Conservation (phyloP, 2,113 vertebrate species). For the Xiphophorus couchianus region DNA sequence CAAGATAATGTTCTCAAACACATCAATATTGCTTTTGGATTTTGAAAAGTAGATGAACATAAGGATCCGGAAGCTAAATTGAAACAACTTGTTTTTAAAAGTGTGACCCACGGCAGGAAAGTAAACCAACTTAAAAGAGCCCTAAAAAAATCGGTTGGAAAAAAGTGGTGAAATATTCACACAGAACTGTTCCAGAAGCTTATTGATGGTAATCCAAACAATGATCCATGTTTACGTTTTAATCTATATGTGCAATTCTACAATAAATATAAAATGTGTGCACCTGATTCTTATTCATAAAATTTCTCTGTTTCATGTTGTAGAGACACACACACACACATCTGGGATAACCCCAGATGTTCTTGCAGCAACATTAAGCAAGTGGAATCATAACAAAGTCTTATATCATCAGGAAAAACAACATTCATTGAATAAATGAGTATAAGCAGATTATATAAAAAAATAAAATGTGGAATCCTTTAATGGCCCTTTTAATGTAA, state of each 20-base stretch:
- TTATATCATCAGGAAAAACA: background rate
- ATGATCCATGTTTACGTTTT: background rate
- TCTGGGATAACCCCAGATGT: background rate
- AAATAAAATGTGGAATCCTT: background rate
- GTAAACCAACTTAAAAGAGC: background rate
- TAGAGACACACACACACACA: too few relatives aligned
- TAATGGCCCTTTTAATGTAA: background rate
- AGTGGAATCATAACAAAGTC: background rate
- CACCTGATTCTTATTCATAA: too few relatives aligned
- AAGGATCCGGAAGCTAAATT: too few relatives aligned
- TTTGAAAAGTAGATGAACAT: background rate
- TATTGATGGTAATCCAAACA: background rate
- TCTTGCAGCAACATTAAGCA: background rate
- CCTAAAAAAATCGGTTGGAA: background rate
- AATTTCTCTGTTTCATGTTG: too few relatives aligned
- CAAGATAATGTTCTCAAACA: too few relatives aligned
- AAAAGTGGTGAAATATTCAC: background rate
- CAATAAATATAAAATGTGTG: too few relatives aligned
- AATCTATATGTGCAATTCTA: background rate
- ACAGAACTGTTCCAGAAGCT: background rate
- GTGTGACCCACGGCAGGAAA: too few relatives aligned
- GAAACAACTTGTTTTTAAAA: too few relatives aligned
- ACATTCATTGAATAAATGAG: constrained; percentile 1
- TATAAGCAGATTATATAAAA: background rate
- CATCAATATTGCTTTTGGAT: background rate